Evolutionary conservation across 2,113 vertebrate species (phyloP), one percentile per base, ranked within the genome.

Genomic region (Pseudopipra pipra): DNA sequence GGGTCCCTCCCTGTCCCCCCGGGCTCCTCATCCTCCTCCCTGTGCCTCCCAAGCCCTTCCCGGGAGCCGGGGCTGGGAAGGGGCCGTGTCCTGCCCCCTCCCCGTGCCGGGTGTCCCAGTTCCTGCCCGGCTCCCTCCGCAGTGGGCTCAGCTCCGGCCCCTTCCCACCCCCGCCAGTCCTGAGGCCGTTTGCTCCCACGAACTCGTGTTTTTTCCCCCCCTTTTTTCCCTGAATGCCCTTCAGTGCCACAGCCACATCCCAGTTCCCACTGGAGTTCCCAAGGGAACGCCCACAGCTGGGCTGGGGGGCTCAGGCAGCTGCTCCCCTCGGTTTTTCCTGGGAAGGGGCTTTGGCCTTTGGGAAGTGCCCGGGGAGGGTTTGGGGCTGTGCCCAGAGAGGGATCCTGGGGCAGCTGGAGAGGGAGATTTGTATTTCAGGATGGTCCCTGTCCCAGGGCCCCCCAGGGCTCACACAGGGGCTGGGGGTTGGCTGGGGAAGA

Each of bases 211-310:
- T 28, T 37, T 20, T 24, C 33, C 12, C 5, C 1, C 5, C 6
- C 8, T 47, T 41, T 23, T 6, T 4, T 17, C 27, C 25, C 4
- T 5, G 0, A 31, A 8, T n/a, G 55, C 44, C 12, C 19, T 16
- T 2, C 39, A 9, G 37, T 1, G 6, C 17, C 30, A 5, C 28
- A n/a, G 43, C 6, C 13, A 3, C 10, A 0, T 5, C 27, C 43
- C 9, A 0, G 14, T 12, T n/a, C 24, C 65, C 16, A 0, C 1
- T 7, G 0, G 31, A 12, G 62, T 1, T 68, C 33, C 39, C 33
- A 1, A 5, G 47, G 85, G 30, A 41, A 3, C 0, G 2, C 9
- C n/a, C 19, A 0, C 0, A 0, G 74, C 30, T 41, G 66, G 30
- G 1, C 6, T 8, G 46, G 14, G 20, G 28, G 27, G 3, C 17